Base-by-base conservation (phyloP, 2,113 vertebrate genomes). In the Chrysemys picta region DNA sequence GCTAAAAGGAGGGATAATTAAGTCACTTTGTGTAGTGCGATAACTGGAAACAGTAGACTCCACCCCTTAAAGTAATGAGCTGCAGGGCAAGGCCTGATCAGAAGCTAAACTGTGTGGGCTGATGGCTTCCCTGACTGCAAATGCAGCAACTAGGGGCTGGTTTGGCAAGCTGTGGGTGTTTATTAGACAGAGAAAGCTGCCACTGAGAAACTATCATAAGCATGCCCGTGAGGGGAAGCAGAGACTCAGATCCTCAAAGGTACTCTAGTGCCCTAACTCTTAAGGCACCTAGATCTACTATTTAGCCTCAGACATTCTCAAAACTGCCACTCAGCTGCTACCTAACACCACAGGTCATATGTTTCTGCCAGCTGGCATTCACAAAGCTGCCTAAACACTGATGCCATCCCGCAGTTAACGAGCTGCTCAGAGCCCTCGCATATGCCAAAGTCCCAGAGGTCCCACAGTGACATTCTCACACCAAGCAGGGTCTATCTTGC, bases 151-250 rank as follows among this genome's bases (percentile, higher is more conserved):
- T 52, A 10, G 14, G 6, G 5, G 1, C 12, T 29, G n/a, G 21
- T 76, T 82, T 85, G 53, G 10, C 25, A 85, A 0, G 8, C 8
- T 27, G 1, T 1, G 0, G 7, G 8, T 6, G 14, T 1, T 3
- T 62, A 59, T 10, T 8, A 45, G 50, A 9, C 65, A 22, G 22
- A 12, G 3, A 62, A 6, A n/a, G 10, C 10, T n/a, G 13, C 62
- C 16, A 65, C 47, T 35, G 24, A 52, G 50, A 14, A 11, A 24
- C 27, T n/a, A 42, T 72, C 17, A 25, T 5, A 21, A 72, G 45
- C 17, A 10, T 6, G 8, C 7, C 22, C 24, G 45, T 47, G 42
- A 47, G 24, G n/a, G 65, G 35, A 72, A 69, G n/a, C 24, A 76
- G 72, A 45, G 22, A 75, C 21, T 24, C 56, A 27, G 27, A 9